Percentiles rank a stretch among this genome's conserved stretches.
These are phyloP conservation scores for Mormyrops boulengeri DNA, from an alignment of 2,797 vertebrate genomes.

Conservation along the genomic window DNA sequence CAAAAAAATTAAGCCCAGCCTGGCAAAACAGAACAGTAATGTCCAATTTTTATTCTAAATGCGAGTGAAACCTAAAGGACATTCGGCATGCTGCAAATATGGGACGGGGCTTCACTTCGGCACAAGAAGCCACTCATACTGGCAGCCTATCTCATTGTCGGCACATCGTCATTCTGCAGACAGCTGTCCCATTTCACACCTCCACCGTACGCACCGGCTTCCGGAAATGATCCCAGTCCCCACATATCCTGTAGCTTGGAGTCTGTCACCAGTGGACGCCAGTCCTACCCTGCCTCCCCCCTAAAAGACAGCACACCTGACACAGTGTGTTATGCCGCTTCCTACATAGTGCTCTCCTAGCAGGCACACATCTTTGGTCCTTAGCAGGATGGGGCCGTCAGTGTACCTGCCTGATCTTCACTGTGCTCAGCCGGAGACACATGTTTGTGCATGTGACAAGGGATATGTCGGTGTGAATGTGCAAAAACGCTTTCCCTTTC, in stretches of 20 bases:
- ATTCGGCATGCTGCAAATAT: not conserved
- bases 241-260: not conserved
- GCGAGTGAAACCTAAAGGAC: not conserved
- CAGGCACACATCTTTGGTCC: not conserved
- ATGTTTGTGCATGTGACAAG: not conserved
- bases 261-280: not conserved
- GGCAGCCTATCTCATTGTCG: not conserved
- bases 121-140: not conserved
- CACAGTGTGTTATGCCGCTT: not conserved
- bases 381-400: not conserved
- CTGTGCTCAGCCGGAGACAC: not conserved
- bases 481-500: not conserved
- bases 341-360: not conserved
- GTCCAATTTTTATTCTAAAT: not conserved
- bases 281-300: not conserved
- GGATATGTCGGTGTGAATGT: not conserved
- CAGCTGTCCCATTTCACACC: not conserved
- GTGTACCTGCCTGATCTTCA: not conserved
- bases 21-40: not conserved
- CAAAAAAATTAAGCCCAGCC: not conserved
- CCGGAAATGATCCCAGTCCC: not conserved
- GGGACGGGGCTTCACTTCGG: not conserved
- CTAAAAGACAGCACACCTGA: not conserved
- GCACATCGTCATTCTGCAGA: not conserved
- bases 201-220: not conserved